Percentiles rank a stretch among this genome's conserved stretches.
Evolutionary conservation across 2,113 vertebrate genomes (phyloP).

Genomic region (Patagioenas fasciata): DNA sequence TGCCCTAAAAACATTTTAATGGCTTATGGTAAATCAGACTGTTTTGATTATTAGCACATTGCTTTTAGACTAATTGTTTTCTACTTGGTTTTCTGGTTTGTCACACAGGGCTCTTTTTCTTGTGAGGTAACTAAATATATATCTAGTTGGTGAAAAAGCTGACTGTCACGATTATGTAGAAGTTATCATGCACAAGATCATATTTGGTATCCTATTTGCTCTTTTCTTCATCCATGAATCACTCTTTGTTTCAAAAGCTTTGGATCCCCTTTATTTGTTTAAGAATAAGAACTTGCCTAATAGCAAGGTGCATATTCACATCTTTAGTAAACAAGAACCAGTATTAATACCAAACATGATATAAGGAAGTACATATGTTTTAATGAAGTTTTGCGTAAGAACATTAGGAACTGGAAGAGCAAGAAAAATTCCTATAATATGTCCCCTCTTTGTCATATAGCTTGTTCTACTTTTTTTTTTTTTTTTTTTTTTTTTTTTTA

Average conservation of each 20-base stretch:
- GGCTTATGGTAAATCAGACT: background rate
- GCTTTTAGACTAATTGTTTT: background rate
- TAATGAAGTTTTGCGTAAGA: background rate
- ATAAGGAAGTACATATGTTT: background rate
- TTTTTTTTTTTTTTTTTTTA: background rate
- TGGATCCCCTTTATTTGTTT: background rate
- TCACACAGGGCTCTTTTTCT: background rate
- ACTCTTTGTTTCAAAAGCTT: background rate
- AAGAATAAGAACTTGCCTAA: background rate
- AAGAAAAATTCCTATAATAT: background rate
- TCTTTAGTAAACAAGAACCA: background rate
- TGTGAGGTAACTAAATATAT: background rate
- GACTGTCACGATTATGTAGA: background rate
- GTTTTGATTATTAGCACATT: background rate
- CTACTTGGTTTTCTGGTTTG: background rate
- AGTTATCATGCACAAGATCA: background rate
- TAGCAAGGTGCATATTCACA: background rate
- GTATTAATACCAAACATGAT: background rate
- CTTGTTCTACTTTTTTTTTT: background rate
- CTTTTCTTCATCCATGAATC: background rate
- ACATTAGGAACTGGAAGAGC: background rate
- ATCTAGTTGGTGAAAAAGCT: background rate
- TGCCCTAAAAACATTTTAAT: background rate
- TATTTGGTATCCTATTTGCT: background rate
- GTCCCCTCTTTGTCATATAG: background rate